Base-by-base conservation (phyloP, 1,140 invertebrate genomes). In the Phthorimaea operculella region DNA sequence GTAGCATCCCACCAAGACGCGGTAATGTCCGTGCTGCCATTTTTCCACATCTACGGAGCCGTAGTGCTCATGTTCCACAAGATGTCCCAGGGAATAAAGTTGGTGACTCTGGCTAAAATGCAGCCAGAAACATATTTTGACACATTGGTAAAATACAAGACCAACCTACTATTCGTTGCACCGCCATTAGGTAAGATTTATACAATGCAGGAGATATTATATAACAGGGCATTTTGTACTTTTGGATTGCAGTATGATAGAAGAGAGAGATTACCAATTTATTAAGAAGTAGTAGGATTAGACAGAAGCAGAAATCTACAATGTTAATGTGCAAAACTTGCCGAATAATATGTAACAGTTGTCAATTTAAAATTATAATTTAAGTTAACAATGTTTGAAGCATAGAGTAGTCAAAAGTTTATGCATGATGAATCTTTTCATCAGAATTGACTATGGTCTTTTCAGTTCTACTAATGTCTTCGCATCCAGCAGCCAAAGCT, bases 41-140 rank as follows among this genome's bases (percentile, higher is more conserved):
- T 95, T 69, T 97, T 92, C 68, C 96, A 98, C 70, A 94, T 95
- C 59, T 97, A 94, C 71, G 95, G 93, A 0, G 87, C 95, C 28
- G 87, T 87, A 14, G 75, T 80, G 1, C 56, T 90, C 1, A 83
- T 90, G 72, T 73, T 91, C 1, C 77, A 88, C 51, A 87, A 86
- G 59, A 70, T 96, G 52, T 63, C 83, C 0, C 59, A 79, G 6
- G 94, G 95, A 0, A 71, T 76, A 0, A 91, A 92, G 67, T 51
- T 94, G 17, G 83, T 95, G 2, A 91, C 92, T 0, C 51, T 96
- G 45, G 88, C 91, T 0, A 90, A 90, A 74, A 96, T 96, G 60
- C 86, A 87, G 21, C 90, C 92, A 0, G 89, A 92, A 1, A 64
- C 70, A 8, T 92, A 88, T 51, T 64, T 92, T 1, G 72, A 87